Percentiles rank a stretch among this genome's conserved stretches.
Conservation (phyloP, 2,888 invertebrate genomes). For the Auanema freiburgensis region DNA sequence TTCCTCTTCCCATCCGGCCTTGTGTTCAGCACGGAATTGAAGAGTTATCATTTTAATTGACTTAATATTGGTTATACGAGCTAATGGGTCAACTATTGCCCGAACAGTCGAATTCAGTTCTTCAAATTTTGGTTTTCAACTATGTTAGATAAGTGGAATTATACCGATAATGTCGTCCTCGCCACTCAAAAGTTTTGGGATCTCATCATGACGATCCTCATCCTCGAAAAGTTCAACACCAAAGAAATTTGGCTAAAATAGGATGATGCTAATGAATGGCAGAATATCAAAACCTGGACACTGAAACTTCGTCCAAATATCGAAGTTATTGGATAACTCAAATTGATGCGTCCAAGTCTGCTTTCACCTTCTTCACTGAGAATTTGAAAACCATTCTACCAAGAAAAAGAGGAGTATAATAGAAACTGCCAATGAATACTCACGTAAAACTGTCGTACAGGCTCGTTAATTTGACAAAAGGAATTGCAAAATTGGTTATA, state of each 20-base stretch:
- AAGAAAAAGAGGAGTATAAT: background rate
- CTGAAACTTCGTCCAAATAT: slow-evolving; percentile 54
- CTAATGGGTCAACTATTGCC: too few species aligned
- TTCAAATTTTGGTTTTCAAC: background rate
- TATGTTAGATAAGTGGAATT: background rate
- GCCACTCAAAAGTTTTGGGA: slow-evolving; percentile 29
- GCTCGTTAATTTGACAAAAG: slow-evolving; percentile 54
- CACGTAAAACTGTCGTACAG: slow-evolving; percentile 56
- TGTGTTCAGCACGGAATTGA: slow-evolving; percentile 55
- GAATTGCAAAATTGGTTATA: slow-evolving; percentile 50
- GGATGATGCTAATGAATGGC: too few species aligned
- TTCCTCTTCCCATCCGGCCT: slow-evolving; percentile 48
- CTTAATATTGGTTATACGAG: slow-evolving; percentile 48
- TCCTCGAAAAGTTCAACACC: slow-evolving; percentile 48
- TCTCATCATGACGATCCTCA: slow-evolving; percentile 22
- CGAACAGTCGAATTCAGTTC: slow-evolving; percentile 1
- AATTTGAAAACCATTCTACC: slow-evolving; percentile 53
- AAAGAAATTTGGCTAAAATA: slow-evolving; percentile 58
- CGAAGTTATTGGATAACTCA: slow-evolving; percentile 54
- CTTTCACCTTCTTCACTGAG: slow-evolving; percentile 39
- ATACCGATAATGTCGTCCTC: slow-evolving; percentile 19
- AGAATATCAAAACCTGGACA: background rate
- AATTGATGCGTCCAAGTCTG: slow-evolving; percentile 32
- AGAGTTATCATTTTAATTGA: slow-evolving; percentile 54
- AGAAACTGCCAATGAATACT: slow-evolving; percentile 19